Evolutionary conservation across 35 echinoderm and acorn worm species (phyloP).

Genomic region (Ophiothrix spiculata): DNA sequence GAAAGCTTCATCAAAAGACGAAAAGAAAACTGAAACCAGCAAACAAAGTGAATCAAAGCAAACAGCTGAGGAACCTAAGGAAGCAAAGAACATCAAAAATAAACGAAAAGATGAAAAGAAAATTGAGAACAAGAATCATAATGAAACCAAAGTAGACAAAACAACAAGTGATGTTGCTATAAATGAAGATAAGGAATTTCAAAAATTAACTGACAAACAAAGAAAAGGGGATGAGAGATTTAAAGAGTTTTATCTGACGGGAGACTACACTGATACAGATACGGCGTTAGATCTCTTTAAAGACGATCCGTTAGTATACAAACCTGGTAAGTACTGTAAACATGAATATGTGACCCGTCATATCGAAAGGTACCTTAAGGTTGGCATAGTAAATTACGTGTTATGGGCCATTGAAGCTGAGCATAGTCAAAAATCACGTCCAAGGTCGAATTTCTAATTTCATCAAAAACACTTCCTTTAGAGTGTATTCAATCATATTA

Average conservation of each 20-base stretch:
- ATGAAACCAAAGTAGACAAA: background rate
- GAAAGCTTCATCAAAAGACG: constrained; percentile 9
- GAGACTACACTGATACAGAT: constrained; percentile 52
- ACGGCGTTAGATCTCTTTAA: constrained; percentile 71
- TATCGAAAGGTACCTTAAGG: no score
- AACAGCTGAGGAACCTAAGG: background rate
- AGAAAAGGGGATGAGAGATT: constrained; percentile 37
- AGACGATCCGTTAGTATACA: constrained; percentile 81
- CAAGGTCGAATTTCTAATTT: no score
- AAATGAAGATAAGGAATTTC: background rate
- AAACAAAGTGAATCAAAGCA: background rate
- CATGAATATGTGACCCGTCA: no score
- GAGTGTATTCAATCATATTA: no score
- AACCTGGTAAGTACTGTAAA: constrained; percentile 93
- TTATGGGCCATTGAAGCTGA: no score
- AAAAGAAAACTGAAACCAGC: background rate
- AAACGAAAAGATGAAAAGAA: background rate
- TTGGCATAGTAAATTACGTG: no score
- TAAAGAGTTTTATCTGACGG: constrained; percentile 53
- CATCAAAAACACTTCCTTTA: no score
- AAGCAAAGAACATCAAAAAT: constrained; percentile 3
- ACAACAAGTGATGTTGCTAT: background rate
- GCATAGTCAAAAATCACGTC: no score
- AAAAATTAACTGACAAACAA: background rate
- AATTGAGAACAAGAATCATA: no score